Base-by-base conservation (phyloP, 1,140 invertebrate genomes). In the Tetramorium simillimum region DNA sequence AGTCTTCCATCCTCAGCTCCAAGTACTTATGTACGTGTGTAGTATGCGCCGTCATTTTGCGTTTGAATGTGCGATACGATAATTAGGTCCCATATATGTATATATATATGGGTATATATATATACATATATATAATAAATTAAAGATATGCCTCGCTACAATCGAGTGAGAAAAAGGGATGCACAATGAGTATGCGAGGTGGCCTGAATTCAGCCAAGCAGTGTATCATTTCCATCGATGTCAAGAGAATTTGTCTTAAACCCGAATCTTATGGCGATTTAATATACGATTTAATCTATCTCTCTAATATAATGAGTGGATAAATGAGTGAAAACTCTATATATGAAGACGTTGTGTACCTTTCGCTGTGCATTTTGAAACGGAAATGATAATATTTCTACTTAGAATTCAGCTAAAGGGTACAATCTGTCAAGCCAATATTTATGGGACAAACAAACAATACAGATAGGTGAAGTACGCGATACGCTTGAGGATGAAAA, bases 141-240 rank as follows among this genome's bases (percentile, higher is more conserved):
- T 85, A 92, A 92, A 90, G 88, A 93, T 92, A 91, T 92, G 93
- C 93, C 94, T 95, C 92, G 94, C 94, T 94, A 93, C 92, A 90
- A 91, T 93, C 90, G 91, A 93, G 86, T 93, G 88, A 93, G 93
- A 92, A 51, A 85, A 91, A 92, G 94, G 94, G 94, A 95, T 95
- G 95, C 95, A 95, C 95, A 95, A 95, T 95, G 95, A 95, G 93
- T 95, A 95, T 95, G 94, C 95, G 94, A 95, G 92, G 92, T 95
- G 81, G 92, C 92, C 87, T 92, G 86, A 91, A 78, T 86, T 92
- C 86, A 89, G 92, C 92, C 92, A 90, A 93, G 89, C 93, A 91
- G 86, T 91, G 16, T 84, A n/a, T 75, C 37, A 75, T 2, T 84
- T 75, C 9, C 51, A 37, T 49, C 24, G 16, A 51, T 58, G 24